phyloP scores from a whole-genome alignment of 2,888 invertebrate genomes.

The Elmis aenea region DNA sequence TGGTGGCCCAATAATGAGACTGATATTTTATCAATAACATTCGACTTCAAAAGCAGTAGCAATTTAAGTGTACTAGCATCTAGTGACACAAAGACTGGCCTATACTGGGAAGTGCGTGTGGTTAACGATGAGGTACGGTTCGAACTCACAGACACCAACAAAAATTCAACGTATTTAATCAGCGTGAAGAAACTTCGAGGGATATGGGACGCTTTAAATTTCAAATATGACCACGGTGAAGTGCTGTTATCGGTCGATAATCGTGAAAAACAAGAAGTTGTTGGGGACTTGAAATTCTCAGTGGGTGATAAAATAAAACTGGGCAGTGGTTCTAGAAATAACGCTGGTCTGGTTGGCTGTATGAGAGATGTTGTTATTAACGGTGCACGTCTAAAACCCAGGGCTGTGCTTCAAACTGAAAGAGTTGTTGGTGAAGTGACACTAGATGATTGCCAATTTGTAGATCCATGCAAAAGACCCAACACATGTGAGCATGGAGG shows the following conservation, averaged over 20 bases:
- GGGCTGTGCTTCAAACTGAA: constrained; percentile 72
- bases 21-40: constrained; percentile 69
- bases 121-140: constrained; percentile 83
- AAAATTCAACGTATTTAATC: constrained; percentile 71
- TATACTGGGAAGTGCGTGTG: constrained; percentile 86
- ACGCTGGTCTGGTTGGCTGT: constrained; percentile 82
- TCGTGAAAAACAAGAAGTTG: constrained; percentile 59
- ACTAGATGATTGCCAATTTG: constrained; percentile 82
- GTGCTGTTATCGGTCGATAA: constrained; percentile 72
- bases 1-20: constrained; percentile 80
- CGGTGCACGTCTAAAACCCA: constrained; percentile 72
- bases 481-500: constrained; percentile 92
- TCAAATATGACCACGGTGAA: constrained; percentile 70
- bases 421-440: constrained; percentile 85
- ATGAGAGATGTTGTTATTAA: constrained; percentile 86
- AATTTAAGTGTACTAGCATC: constrained; percentile 78
- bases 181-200: constrained; percentile 77
- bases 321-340: constrained; percentile 73
- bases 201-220: constrained; percentile 78
- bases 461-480: constrained; percentile 83
- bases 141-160: constrained; percentile 68
- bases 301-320: constrained; percentile 52
- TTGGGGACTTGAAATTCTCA: constrained; percentile 42
- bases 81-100: constrained; percentile 70
- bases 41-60: constrained; percentile 82